Conservation (phyloP, 2,797 vertebrate species). For the Arrhamphus sclerolepis region DNA sequence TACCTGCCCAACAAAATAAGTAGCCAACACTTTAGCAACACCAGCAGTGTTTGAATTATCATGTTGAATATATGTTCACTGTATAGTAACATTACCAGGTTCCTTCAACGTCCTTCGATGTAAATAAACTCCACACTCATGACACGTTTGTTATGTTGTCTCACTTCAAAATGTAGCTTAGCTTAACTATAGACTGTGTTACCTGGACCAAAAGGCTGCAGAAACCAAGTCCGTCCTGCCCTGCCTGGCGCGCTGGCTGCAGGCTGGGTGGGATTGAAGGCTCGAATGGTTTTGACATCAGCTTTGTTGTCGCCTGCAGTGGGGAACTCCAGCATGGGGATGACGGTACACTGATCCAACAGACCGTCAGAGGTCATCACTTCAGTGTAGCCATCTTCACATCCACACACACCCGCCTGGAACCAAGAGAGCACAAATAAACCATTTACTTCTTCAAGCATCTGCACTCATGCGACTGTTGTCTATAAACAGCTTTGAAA, state of each 20-base stretch:
- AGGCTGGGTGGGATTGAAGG: slow-evolving; percentile 89
- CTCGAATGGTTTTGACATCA: slow-evolving; percentile 95
- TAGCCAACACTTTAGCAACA: too few relatives aligned
- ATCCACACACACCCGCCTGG: slow-evolving; percentile 89
- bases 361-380: slow-evolving; percentile 93
- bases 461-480: too few relatives aligned
- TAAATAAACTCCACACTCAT: too few relatives aligned
- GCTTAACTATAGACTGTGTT: slow-evolving; percentile 12
- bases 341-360: slow-evolving; percentile 93
- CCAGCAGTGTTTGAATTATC: too few relatives aligned
- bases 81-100: too few relatives aligned
- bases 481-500: too few relatives aligned
- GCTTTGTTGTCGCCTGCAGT: slow-evolving; percentile 89
- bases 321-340: slow-evolving; percentile 93
- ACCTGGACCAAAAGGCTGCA: slow-evolving; percentile 96
- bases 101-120: too few relatives aligned
- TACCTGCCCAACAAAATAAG: too few relatives aligned
- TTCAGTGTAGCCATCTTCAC: slow-evolving; percentile 95
- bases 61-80: too few relatives aligned
- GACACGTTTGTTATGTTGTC: too few relatives aligned
- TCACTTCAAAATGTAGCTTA: background rate
- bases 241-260: slow-evolving; percentile 84
- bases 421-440: too few relatives aligned
- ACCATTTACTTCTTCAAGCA: too few relatives aligned
- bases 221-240: slow-evolving; percentile 92